phyloP scores from a whole-genome alignment of 2,113 vertebrate species.

The Salvelinus namaycush region DNA sequence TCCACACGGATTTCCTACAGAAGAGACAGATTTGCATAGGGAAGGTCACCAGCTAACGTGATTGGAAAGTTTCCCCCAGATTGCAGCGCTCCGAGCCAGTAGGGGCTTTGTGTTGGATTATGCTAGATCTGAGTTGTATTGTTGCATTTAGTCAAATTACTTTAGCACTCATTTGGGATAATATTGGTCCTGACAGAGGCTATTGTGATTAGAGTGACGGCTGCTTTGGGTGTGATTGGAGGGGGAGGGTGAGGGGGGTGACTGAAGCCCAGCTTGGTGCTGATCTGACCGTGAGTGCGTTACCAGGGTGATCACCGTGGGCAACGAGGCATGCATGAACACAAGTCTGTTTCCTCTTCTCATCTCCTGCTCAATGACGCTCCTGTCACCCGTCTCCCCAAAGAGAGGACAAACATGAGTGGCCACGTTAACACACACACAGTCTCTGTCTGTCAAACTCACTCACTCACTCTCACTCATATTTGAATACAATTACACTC shows the following conservation, averaged over 20 bases:
- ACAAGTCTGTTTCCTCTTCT: slow-evolving; percentile 16
- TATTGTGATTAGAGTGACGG: slow-evolving; percentile 25
- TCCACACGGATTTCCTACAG: not conserved
- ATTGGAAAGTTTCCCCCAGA: slow-evolving; percentile 17
- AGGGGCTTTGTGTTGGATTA: slow-evolving; percentile 31
- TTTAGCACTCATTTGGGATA: slow-evolving; percentile 29
- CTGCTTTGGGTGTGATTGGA: not conserved
- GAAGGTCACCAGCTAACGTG: slow-evolving; percentile 26
- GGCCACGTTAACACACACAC: slow-evolving; percentile 22
- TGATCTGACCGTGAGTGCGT: slow-evolving; percentile 24
- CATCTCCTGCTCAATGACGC: slow-evolving; percentile 5
- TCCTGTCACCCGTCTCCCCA: slow-evolving; percentile 14
- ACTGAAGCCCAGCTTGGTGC: slow-evolving; percentile 23
- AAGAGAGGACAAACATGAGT: slow-evolving; percentile 1
- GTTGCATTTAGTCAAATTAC: slow-evolving; percentile 41
- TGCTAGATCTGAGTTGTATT: slow-evolving; percentile 9
- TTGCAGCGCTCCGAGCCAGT: not conserved
- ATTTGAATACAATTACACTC: not conserved
- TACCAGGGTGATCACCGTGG: slow-evolving; percentile 8
- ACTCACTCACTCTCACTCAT: not conserved
- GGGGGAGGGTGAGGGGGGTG: slow-evolving; percentile 3
- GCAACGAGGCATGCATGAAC: slow-evolving; percentile 14
- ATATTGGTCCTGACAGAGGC: slow-evolving; percentile 16
- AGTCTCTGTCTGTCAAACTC: slow-evolving; percentile 14
- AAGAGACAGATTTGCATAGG: slow-evolving; percentile 14